Base-by-base conservation (phyloP, 2,888 invertebrate genomes). In the Drosophila phalerata region DNA sequence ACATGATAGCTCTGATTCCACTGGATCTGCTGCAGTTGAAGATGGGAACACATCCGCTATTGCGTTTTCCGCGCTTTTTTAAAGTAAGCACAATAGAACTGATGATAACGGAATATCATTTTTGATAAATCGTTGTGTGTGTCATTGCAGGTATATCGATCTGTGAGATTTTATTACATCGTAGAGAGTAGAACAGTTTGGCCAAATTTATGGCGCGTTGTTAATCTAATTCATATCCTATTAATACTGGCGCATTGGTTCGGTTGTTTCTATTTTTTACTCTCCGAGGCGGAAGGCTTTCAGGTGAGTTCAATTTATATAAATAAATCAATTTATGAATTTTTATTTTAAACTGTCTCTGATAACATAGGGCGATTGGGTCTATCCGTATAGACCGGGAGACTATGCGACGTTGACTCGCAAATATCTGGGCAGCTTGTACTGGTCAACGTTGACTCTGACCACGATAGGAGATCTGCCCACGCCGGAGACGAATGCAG, bases 171-270 rank as follows among this genome's bases (percentile, higher is more conserved):
- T 93, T 98, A 98, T 93, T 98, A 98, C 93, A 98, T 98, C 94
- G 97, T 98, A 88, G 98, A 98, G 93, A 98, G 98, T 55, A 94
- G 98, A 85, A 98, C 98, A 5, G 97, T 98, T 67, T 98, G 98
- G 93, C 98, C 98, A 25, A 98, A 98, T 94, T 95, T 98, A 92
- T 98, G 98, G 97, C 94, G 98, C 15, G 98, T 98, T 78, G 95
- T 98, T 90, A 98, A 98, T 93, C 94, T 98, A 73, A 97, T 98
- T 82, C 98, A 98, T 92, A 98, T 98, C 89, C 94, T 98, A 78
- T 95, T 98, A 86, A 97, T 98, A 90, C 94, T 98, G 88, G 98
- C 98, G 55, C 98, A 98, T 92, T 98, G 98, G 98, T 98, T 98
- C 92, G 98, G 98, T 63, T 98, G 98, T 93, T 98, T 98, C 94